Percentiles rank a stretch among this genome's conserved stretches.
Conservation (phyloP, 2,888 invertebrate genomes). For the Agapostemon virescens region DNA sequence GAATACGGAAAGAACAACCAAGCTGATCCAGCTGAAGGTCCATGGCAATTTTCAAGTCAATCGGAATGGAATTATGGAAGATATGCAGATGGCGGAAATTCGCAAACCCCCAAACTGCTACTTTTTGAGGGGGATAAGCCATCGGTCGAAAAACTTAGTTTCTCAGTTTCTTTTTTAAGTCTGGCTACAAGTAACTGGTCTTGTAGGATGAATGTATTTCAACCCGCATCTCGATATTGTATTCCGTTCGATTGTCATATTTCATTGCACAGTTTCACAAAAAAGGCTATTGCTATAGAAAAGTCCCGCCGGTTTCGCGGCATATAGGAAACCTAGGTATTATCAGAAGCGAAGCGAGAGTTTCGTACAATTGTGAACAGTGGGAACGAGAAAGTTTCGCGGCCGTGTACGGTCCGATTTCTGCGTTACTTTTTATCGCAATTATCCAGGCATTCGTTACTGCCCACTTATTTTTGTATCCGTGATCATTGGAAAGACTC, state of each 20-base stretch:
- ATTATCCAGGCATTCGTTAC: constrained; percentile 36
- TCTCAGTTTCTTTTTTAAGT: too few species aligned
- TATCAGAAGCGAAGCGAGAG: neutral
- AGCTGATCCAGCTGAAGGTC: too few species aligned
- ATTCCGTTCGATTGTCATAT: neutral
- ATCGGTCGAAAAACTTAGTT: too few species aligned
- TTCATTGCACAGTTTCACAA: constrained; percentile 2
- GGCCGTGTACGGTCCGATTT: neutral
- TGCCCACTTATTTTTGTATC: constrained; percentile 25
- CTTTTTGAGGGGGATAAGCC: too few species aligned
- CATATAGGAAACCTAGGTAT: neutral
- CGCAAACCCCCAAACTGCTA: too few species aligned
- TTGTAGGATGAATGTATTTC: too few species aligned
- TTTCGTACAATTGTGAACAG: neutral
- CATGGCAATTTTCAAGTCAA: too few species aligned
- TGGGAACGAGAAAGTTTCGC: constrained; percentile 7
- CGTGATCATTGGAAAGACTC: constrained; percentile 21
- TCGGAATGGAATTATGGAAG: too few species aligned
- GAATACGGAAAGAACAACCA: neutral
- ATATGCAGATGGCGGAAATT: too few species aligned
- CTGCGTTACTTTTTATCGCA: constrained; percentile 14
- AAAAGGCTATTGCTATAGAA: constrained; percentile 1
- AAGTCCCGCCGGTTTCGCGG: neutral
- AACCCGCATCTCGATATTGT: too few species aligned
- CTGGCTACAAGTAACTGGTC: too few species aligned